Conservation (phyloP, 2,113 vertebrate genomes). For the Scomber japonicus region DNA sequence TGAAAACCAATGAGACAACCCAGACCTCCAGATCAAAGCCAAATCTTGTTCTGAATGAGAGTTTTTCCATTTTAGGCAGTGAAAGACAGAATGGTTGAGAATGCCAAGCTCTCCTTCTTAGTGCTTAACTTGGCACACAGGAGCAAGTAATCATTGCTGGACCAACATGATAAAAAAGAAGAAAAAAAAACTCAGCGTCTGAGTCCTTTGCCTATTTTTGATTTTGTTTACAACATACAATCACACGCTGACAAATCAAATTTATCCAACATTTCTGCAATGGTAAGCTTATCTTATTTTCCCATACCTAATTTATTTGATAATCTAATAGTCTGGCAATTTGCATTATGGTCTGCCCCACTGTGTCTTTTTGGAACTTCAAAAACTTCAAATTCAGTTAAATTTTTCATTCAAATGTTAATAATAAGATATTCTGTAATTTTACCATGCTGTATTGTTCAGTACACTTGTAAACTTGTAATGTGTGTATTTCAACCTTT, state of each 20-base stretch:
- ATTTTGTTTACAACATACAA: neutral
- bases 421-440: neutral
- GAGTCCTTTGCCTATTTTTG: constrained; percentile 8
- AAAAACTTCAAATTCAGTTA: neutral
- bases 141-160: constrained; percentile 2
- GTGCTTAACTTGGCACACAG: constrained; percentile 41
- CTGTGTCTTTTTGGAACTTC: neutral
- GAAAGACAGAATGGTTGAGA: constrained; percentile 10
- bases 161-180: neutral
- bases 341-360: too few relatives aligned
- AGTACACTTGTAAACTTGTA: too few relatives aligned
- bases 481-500: too few relatives aligned
- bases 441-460: too few relatives aligned
- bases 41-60: neutral
- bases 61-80: constrained; percentile 58
- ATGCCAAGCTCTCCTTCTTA: constrained; percentile 22
- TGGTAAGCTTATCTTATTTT: too few relatives aligned
- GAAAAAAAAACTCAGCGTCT: neutral
- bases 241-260: too few relatives aligned
- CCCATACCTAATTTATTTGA: too few relatives aligned
- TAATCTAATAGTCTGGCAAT: too few relatives aligned
- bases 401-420: neutral
- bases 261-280: too few relatives aligned
- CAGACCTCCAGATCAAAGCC: neutral
- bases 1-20: neutral